Conservation (phyloP, 2,113 vertebrate species). For the Tragulus kanchil region DNA sequence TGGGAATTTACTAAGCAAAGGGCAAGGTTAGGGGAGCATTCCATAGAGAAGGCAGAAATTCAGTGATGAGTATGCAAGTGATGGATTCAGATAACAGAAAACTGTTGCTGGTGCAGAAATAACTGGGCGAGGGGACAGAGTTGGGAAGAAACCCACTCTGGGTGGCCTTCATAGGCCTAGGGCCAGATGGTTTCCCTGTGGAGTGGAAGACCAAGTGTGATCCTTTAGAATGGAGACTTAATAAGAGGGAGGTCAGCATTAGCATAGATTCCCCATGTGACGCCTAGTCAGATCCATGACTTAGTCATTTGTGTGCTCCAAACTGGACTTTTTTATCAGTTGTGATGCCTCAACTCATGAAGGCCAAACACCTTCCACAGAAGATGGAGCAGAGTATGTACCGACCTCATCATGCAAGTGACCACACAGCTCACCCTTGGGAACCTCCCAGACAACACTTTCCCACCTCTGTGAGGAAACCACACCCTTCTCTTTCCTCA, state of each 20-base stretch:
- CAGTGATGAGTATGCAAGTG: neutral
- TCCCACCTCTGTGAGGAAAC: neutral
- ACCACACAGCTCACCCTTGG: neutral
- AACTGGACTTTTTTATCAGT: neutral
- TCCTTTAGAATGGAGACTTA: neutral
- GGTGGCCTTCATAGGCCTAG: neutral
- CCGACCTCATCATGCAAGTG: neutral
- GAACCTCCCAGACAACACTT: neutral
- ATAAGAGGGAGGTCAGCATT: neutral
- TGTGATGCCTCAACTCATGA: neutral
- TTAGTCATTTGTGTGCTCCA: neutral
- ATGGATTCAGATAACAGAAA: neutral
- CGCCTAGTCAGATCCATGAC: neutral
- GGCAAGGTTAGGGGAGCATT: neutral
- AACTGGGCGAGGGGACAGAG: neutral
- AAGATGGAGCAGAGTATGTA: neutral
- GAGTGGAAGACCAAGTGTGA: neutral
- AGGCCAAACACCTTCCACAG: neutral
- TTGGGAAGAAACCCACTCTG: neutral
- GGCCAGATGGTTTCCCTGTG: neutral
- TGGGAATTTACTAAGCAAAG: neutral
- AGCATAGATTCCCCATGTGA: neutral
- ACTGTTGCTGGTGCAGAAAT: neutral
- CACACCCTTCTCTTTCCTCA: neutral
- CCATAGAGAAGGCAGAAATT: neutral